phyloP scores from a whole-genome alignment of 2,888 invertebrate genomes.

The Coelogynopora nodosa region DNA sequence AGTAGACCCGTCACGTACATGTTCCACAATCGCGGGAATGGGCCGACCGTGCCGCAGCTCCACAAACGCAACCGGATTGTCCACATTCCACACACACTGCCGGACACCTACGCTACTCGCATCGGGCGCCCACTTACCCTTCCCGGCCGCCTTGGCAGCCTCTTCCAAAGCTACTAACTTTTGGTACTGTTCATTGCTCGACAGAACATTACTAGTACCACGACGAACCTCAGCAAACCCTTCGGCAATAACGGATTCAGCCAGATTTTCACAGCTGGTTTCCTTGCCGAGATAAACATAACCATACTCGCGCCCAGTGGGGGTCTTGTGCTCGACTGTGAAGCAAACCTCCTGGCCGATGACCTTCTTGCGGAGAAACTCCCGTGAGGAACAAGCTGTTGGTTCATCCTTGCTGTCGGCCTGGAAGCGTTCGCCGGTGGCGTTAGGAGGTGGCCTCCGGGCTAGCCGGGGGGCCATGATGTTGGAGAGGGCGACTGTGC shows the following conservation, averaged over 20 bases:
- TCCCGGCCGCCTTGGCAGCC: constrained; percentile 77
- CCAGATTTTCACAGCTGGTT: background rate
- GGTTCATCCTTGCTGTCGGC: constrained; percentile 66
- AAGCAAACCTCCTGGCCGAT: constrained; percentile 88
- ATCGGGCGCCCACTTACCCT: constrained; percentile 68
- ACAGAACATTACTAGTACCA: background rate
- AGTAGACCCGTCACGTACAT: constrained; percentile 93
- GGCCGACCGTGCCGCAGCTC: constrained; percentile 78
- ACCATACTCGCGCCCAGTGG: constrained; percentile 82
- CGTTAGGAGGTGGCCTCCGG: constrained; percentile 68
- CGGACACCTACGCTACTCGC: constrained; percentile 69
- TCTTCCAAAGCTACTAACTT: constrained; percentile 79
- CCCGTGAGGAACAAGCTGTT: constrained; percentile 95
- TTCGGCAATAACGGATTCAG: constrained; percentile 67
- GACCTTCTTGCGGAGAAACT: constrained; percentile 86
- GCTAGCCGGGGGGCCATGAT: constrained; percentile 87
- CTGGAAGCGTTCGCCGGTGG: constrained; percentile 55
- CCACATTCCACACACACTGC: constrained; percentile 81
- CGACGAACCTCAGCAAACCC: constrained; percentile 75
- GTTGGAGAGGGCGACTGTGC: constrained; percentile 81
- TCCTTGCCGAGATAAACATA: constrained; percentile 79
- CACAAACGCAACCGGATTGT: constrained; percentile 70
- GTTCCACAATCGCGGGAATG: constrained; percentile 88
- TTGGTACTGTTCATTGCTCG: constrained; percentile 61
- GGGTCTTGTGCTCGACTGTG: constrained; percentile 73